Percentiles rank a stretch among this genome's conserved stretches.
phyloP scores from a whole-genome alignment of 1,140 invertebrate species.

The Agraylea sexmaculata region DNA sequence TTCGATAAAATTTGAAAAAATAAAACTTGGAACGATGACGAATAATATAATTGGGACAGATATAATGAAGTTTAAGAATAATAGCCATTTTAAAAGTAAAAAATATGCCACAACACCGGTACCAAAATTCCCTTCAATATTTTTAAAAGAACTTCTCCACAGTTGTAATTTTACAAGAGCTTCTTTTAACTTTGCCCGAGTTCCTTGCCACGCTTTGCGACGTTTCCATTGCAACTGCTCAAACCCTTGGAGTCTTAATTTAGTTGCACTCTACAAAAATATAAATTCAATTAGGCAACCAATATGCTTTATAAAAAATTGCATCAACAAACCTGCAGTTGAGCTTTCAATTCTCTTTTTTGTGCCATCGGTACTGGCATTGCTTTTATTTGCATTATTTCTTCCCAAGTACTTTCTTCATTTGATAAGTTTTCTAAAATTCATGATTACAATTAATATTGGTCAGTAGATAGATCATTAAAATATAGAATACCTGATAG shows the following conservation, averaged over 20 bases:
- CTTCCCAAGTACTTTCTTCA: constrained; percentile 73
- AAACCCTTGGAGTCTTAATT: constrained; percentile 62
- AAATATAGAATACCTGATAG: constrained; percentile 43
- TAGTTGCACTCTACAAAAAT: constrained; percentile 54
- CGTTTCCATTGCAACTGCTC: constrained; percentile 67
- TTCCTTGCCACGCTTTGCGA: constrained; percentile 54
- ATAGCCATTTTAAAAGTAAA: constrained; percentile 67
- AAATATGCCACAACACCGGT: constrained; percentile 72
- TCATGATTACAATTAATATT: constrained; percentile 5
- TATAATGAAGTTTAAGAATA: constrained; percentile 60
- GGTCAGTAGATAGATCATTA: background rate
- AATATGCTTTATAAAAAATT: background rate
- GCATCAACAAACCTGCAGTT: constrained; percentile 54
- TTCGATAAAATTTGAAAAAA: constrained; percentile 39
- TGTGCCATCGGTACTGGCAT: constrained; percentile 72
- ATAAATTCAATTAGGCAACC: background rate
- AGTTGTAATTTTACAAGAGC: constrained; percentile 54
- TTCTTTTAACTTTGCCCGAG: constrained; percentile 45
- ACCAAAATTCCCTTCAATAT: constrained; percentile 69
- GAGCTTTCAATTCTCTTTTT: constrained; percentile 65
- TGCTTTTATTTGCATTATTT: constrained; percentile 74
- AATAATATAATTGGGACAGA: constrained; percentile 53
- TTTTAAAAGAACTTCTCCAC: constrained; percentile 57
- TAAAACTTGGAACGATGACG: constrained; percentile 52
- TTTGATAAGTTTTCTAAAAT: constrained; percentile 62